phyloP scores from a whole-genome alignment of 2,113 vertebrate genomes.

The Peromyscus maniculatus region DNA sequence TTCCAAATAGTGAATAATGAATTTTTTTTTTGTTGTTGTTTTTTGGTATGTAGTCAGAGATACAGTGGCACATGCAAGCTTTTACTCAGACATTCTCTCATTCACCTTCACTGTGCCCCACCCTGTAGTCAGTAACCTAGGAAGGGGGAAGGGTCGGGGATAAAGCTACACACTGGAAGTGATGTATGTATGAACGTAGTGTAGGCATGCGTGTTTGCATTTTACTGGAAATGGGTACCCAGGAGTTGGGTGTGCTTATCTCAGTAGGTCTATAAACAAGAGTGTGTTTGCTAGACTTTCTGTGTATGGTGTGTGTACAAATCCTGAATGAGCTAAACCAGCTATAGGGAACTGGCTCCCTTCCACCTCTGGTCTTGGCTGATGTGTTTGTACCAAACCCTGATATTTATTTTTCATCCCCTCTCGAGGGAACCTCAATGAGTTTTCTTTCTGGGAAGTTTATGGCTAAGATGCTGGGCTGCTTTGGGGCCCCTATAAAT shows the following conservation, averaged over 20 bases:
- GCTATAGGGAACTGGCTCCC: conserved; percentile 68
- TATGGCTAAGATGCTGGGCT: conserved; percentile 82
- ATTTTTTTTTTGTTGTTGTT: conserved; percentile 59
- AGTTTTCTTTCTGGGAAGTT: conserved; percentile 85
- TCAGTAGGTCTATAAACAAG: conserved; percentile 58
- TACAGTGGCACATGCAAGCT: conserved; percentile 52
- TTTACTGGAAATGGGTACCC: conserved; percentile 24
- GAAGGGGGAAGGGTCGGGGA: conserved; percentile 3
- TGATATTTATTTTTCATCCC: conserved; percentile 84
- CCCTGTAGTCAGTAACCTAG: conserved; percentile 46
- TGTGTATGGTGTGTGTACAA: conserved; percentile 48
- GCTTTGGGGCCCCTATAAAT: conserved; percentile 85
- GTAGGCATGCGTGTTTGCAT: conserved; percentile 4
- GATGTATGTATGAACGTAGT: background rate
- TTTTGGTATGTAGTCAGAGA: conserved; percentile 56
- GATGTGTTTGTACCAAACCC: conserved; percentile 80
- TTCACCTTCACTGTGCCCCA: conserved; percentile 59
- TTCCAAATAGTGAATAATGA: conserved; percentile 60
- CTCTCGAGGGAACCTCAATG: conserved; percentile 82
- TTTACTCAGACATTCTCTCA: conserved; percentile 74
- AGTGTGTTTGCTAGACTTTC: conserved; percentile 50
- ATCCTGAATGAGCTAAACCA: conserved; percentile 74
- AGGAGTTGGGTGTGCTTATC: background rate
- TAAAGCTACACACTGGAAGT: conserved; percentile 37
- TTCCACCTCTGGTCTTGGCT: conserved; percentile 78